These are phyloP conservation scores for Poeciliopsis turneri DNA, from an alignment of 2,797 vertebrate genomes.

Conservation along the genomic window DNA sequence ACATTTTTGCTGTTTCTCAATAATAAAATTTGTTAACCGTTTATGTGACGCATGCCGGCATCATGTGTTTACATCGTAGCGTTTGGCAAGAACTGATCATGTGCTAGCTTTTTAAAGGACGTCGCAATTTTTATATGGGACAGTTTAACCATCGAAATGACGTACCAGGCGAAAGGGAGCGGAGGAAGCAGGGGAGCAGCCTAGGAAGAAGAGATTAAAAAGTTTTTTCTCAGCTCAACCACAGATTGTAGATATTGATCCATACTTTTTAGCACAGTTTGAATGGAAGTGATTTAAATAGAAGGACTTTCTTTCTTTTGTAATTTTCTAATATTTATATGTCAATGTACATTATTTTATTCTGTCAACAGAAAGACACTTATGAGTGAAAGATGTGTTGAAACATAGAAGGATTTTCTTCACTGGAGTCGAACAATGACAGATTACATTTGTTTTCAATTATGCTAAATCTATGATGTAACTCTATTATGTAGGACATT, in stretches of 20 bases:
- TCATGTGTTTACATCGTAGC: background rate
- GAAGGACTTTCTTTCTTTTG: background rate
- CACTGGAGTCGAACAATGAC: background rate
- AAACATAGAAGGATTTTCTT: background rate
- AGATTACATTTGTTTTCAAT: background rate
- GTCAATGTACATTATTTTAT: background rate
- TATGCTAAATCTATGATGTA: background rate
- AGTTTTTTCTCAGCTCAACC: background rate
- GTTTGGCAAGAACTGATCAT: background rate
- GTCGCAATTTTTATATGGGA: background rate
- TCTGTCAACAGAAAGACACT: background rate
- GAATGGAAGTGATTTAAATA: background rate
- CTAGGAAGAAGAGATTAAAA: background rate
- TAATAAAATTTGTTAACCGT: background rate
- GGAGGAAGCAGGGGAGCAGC: background rate
- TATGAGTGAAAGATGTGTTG: background rate
- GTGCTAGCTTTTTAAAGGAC: background rate
- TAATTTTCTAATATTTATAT: background rate
- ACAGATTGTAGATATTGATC: background rate
- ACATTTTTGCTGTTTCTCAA: background rate
- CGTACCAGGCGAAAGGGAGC: background rate
- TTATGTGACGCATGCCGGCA: background rate
- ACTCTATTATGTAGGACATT: constrained; percentile 5
- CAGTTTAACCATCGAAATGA: background rate
- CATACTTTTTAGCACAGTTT: background rate